phyloP scores from a whole-genome alignment of 2,888 invertebrate genomes.

The Zaprionus bogoriensis region DNA sequence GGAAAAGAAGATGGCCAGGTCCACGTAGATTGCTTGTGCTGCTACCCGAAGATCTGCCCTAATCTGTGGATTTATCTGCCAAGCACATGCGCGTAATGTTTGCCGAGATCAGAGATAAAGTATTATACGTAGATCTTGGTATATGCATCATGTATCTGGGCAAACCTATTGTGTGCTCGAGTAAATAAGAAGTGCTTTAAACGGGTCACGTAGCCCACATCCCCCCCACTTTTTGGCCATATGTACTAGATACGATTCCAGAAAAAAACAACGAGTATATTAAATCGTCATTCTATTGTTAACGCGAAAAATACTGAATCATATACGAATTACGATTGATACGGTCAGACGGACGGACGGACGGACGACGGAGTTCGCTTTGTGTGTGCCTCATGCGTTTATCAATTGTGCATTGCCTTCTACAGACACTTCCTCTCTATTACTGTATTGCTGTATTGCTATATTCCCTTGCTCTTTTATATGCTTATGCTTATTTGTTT shows the following conservation, averaged over 20 bases:
- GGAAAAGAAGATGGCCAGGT: neutral
- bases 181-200: too few species aligned
- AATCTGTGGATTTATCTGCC: neutral
- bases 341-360: conserved; percentile 15
- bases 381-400: conserved; percentile 52
- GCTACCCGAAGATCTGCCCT: neutral
- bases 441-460: conserved; percentile 17
- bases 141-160: neutral
- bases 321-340: conserved; percentile 50
- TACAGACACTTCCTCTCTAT: conserved; percentile 60
- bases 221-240: conserved; percentile 11
- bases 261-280: conserved; percentile 10
- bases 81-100: conserved; percentile 15
- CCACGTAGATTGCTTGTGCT: neutral
- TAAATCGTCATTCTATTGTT: conserved; percentile 45
- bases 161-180: too few species aligned
- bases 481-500: conserved; percentile 11
- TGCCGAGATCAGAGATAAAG: conserved; percentile 25
- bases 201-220: conserved; percentile 52
- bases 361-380: conserved; percentile 13
- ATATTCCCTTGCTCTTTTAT: conserved; percentile 17
- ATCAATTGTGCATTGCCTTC: conserved; percentile 51
- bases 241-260: conserved; percentile 16
- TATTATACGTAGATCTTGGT: neutral
- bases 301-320: conserved; percentile 28